Base-by-base conservation (phyloP, 37 sponge, comb jelly and placozoan species). In the Ianthella basta region DNA sequence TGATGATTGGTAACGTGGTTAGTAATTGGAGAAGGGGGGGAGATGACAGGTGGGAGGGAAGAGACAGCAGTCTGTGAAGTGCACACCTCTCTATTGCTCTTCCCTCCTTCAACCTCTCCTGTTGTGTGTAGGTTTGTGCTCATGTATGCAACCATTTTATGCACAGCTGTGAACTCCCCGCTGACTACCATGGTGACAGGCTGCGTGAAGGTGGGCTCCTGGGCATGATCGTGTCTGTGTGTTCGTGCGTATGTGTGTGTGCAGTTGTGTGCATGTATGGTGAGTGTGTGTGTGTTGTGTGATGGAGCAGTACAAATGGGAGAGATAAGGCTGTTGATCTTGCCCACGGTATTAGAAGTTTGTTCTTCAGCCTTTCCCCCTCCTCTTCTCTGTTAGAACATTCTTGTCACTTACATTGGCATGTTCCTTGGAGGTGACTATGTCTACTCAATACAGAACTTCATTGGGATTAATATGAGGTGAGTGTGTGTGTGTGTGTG, bases 371-470 rank as follows among this genome's bases (percentile, higher is more conserved):
- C 16, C 59, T 16, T 79, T 50, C 25, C 15, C 27, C 44, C 73
- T 44, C 41, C 4, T 27, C 41, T 82, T 56, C 24, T 54, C 20
- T 41, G 56, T 37, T n/a, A 96, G 97, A 96, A 96, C 66, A 83
- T 96, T 40, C 30, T 85, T 3, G 90, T 96, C 38, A 96, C 97
- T 6, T 96, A 96, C 63, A 32, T 81, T 60, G 97, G 97, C 33
- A 91, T 96, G 86, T 81, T 88, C 24, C 50, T 93, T 33, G 94
- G 94, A 16, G 91, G 93, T 19, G 97, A 96, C 72, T 96, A 96
- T 56, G 59, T 91, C 19, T 96, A 84, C 70, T 87, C 91, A 16
- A 36, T 41, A 0, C 59, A 67, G 61, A 96, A 96, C 81, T 96
- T 96, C 56, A 38, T 89, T 55, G 97, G 97, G 16, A 87, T 96